Evolutionary conservation across 2,797 vertebrate species (phyloP).

Genomic region (Sebastes vulpes): DNA sequence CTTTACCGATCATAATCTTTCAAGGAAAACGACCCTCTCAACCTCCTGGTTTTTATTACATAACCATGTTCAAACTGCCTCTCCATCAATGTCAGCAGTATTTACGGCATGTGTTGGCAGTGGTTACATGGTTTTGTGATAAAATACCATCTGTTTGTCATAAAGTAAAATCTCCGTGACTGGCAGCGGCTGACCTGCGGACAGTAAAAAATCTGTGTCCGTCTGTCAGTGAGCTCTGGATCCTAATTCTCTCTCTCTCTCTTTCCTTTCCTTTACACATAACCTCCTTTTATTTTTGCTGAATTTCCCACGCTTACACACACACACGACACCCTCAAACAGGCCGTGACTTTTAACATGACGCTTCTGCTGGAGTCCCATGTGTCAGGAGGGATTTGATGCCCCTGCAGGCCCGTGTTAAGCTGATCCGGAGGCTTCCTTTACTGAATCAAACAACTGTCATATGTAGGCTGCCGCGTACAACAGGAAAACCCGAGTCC

Average conservation of each 20-base stretch:
- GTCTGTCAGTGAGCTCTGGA: constrained; percentile 16
- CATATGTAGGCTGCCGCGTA: constrained; percentile 10
- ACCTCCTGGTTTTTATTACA: constrained; percentile 19
- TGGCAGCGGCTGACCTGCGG: constrained; percentile 18
- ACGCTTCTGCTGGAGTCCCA: constrained; percentile 31
- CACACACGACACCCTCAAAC: neutral
- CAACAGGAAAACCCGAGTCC: constrained; percentile 14
- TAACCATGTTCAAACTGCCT: constrained; percentile 20
- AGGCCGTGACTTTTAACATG: constrained; percentile 10
- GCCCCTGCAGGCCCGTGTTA: constrained; percentile 47
- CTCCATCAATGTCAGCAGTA: constrained; percentile 26
- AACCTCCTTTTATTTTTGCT: neutral
- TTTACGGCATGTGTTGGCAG: constrained; percentile 22
- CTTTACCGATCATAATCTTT: constrained; percentile 32
- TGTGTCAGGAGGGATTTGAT: constrained; percentile 46
- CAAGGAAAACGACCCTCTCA: constrained; percentile 20
- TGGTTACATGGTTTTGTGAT: constrained; percentile 16
- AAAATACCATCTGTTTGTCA: constrained; percentile 60
- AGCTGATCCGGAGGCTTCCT: constrained; percentile 42
- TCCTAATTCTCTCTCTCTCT: constrained; percentile 7
- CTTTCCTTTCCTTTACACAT: neutral
- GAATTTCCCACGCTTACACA: neutral
- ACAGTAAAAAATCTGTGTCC: constrained; percentile 8
- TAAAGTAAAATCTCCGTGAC: constrained; percentile 40
- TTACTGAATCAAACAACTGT: constrained; percentile 55